phyloP scores from a whole-genome alignment of 1,140 invertebrate species.

The Ptiloglossa arizonensis region DNA sequence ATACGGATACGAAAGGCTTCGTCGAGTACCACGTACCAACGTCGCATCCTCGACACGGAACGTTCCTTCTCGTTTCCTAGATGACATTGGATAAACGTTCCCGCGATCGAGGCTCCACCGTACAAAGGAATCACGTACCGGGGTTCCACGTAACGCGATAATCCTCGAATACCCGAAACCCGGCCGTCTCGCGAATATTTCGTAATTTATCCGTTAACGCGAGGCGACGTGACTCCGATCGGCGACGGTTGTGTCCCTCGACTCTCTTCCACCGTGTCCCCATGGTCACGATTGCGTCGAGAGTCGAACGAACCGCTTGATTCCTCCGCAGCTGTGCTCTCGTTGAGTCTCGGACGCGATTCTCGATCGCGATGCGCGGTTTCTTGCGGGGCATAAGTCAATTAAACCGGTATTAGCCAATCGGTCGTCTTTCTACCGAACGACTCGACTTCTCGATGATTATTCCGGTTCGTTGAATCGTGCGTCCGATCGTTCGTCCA shows the following conservation, averaged over 20 bases:
- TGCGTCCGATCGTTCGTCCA: slow-evolving; percentile 8
- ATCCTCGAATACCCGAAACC: background rate
- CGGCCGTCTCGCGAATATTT: background rate
- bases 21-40: no score
- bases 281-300: slow-evolving; percentile 49
- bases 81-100: no score
- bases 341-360: slow-evolving; percentile 55
- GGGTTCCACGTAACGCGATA: background rate
- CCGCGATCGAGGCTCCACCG: no score
- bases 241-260: slow-evolving; percentile 36
- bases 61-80: no score
- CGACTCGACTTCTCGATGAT: slow-evolving; percentile 18
- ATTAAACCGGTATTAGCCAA: slow-evolving; percentile 60
- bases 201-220: slow-evolving; percentile 50
- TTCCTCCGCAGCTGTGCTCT: slow-evolving; percentile 55
- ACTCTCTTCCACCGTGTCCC: slow-evolving; percentile 52
- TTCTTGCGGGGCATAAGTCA: slow-evolving; percentile 58
- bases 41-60: no score
- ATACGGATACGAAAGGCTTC: no score
- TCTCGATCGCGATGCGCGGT: slow-evolving; percentile 55
- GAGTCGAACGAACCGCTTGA: slow-evolving; percentile 35
- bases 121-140: background rate
- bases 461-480: slow-evolving; percentile 20
- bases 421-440: slow-evolving; percentile 25
- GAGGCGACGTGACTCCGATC: slow-evolving; percentile 53